phyloP scores from a whole-genome alignment of 2,888 invertebrate species.

The Parochlus steinenii region DNA sequence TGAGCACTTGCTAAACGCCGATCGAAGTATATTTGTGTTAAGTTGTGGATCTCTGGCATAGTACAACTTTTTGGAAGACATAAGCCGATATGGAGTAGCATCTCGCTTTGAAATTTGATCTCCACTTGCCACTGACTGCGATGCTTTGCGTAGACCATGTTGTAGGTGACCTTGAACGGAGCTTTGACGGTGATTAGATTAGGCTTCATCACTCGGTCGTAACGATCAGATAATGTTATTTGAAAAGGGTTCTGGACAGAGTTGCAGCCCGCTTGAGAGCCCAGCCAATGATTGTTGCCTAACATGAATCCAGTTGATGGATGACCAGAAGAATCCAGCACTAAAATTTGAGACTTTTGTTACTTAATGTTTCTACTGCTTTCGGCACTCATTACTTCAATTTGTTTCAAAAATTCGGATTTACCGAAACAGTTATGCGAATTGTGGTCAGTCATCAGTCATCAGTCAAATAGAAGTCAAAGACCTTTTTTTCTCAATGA shows the following conservation, averaged over 20 bases:
- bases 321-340: constrained; percentile 31
- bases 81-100: background rate
- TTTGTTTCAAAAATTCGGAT: too few species aligned
- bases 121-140: constrained; percentile 11
- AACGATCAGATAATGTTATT: constrained; percentile 17
- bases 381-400: too few species aligned
- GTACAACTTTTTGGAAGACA: constrained; percentile 1
- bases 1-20: background rate
- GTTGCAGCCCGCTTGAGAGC: constrained; percentile 25
- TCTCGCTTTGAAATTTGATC: background rate
- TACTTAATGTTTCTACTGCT: too few species aligned
- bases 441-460: too few species aligned
- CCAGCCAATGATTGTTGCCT: constrained; percentile 33
- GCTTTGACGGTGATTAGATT: background rate
- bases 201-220: background rate
- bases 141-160: constrained; percentile 16
- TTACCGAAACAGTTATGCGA: too few species aligned
- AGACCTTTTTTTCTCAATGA: too few species aligned
- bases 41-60: background rate
- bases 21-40: background rate
- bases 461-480: too few species aligned
- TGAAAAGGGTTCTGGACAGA: constrained; percentile 20
- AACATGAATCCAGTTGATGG: constrained; percentile 30
- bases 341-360: too few species aligned
- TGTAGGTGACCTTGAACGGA: background rate